Evolutionary conservation across 1,140 invertebrate genomes (phyloP), one percentile per base, ranked within the genome.

Genomic region (Conus ventricosus): DNA sequence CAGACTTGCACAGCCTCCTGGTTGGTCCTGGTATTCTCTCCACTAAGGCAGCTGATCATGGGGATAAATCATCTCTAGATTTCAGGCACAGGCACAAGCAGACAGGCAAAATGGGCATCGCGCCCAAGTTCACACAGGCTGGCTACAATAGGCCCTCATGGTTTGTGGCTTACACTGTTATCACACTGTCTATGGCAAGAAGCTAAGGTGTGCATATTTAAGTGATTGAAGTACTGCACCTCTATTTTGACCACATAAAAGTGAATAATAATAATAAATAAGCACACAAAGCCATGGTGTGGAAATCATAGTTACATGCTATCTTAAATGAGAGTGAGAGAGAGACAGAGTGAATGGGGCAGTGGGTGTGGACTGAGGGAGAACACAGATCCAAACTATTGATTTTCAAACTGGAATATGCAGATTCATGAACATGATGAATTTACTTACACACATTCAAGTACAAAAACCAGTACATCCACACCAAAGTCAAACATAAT

Each of bases 171-270:
- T 11, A 27, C 4, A 51, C 39, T 39, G 11, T 51, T 39, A 78
- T 78, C 76, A 78, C 76, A 78, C 25, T 27, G 5, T 78, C 76
- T 78, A 78, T 78, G 76, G 76, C 76, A 78, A 78, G 76, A 78
- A 7, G 76, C 25, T 75, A 39, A 5, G 5, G 25, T 7, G 25
- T 78, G 76, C 76, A 78, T 78, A 78, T 78, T 78, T 13, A 78
- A 71, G 67, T 60, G 60, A 63, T 63, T 13, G 17, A 63, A 13
- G 60, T 63, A 11, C 60, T 20, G 60, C 60, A 71, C 15, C 11
- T 13, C 67, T 71, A 71, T n/a, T 71, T 17, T 23, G 60, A 39
- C 7, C 17, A 7, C 67, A 17, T 71, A 71, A n/a, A 20, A 71
- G 15, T 71, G 67, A 20, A 20, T 11, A 63, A 63, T 39, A 39